phyloP scores from a whole-genome alignment of 2,888 invertebrate genomes.

The Sisyra terminalis region DNA sequence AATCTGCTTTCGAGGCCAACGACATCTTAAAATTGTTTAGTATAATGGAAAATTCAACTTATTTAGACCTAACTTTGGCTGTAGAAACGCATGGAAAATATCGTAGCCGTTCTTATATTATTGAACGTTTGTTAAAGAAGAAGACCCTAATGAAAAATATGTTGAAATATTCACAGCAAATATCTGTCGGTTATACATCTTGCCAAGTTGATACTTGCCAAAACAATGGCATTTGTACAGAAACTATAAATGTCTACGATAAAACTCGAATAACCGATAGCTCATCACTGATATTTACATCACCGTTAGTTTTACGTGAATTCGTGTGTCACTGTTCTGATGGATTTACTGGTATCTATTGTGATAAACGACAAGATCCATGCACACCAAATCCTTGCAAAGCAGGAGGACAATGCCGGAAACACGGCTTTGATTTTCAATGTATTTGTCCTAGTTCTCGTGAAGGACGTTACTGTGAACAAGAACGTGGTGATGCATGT shows the following conservation, averaged over 20 bases:
- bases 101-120: conserved; percentile 44
- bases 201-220: conserved; percentile 57
- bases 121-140: conserved; percentile 46
- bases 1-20: conserved; percentile 42
- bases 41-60: conserved; percentile 45
- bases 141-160: conserved; percentile 39
- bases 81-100: conserved; percentile 39
- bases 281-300: conserved; percentile 63
- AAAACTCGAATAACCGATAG: conserved; percentile 65
- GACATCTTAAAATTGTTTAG: conserved; percentile 57
- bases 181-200: conserved; percentile 61
- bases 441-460: conserved; percentile 64
- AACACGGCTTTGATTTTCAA: conserved; percentile 68
- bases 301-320: conserved; percentile 62
- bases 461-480: conserved; percentile 71
- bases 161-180: conserved; percentile 24
- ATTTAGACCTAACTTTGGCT: conserved; percentile 56
- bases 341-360: conserved; percentile 67
- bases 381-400: conserved; percentile 81
- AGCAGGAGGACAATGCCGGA: conserved; percentile 67
- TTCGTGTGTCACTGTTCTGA: conserved; percentile 67
- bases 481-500: conserved; percentile 71
- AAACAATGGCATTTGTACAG: conserved; percentile 63
- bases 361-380: conserved; percentile 79
- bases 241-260: conserved; percentile 48